These are phyloP conservation scores for Xenopus laevis DNA, from an alignment of 2,113 vertebrate genomes.

Conservation along the genomic window DNA sequence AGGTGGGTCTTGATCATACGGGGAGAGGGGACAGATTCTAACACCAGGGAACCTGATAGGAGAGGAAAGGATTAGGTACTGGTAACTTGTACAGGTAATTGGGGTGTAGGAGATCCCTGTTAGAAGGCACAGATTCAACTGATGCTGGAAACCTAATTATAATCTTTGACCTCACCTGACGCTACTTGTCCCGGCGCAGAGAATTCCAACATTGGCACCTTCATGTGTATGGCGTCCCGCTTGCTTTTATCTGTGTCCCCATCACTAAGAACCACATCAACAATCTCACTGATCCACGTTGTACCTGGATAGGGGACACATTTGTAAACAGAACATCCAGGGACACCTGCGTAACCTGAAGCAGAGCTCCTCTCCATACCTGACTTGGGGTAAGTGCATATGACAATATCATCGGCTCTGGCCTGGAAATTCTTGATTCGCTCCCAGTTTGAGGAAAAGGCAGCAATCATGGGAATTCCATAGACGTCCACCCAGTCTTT, in stretches of 20 bases:
- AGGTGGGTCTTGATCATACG: conserved; percentile 67
- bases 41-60: conserved; percentile 5
- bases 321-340: no score
- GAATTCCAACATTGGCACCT: conserved; percentile 72
- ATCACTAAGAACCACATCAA: conserved; percentile 65
- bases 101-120: no score
- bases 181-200: conserved; percentile 3
- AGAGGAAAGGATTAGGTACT: background rate
- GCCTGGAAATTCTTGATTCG: conserved; percentile 53
- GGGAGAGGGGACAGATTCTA: conserved; percentile 48
- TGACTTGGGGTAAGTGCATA: conserved; percentile 65
- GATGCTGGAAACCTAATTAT: no score
- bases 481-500: conserved; percentile 49
- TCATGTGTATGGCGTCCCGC: conserved; percentile 52
- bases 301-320: conserved; percentile 56
- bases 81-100: no score
- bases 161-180: background rate
- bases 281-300: conserved; percentile 71
- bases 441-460: conserved; percentile 57
- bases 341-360: background rate
- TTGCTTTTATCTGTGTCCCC: conserved; percentile 53
- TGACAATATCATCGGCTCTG: conserved; percentile 58
- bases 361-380: conserved; percentile 44
- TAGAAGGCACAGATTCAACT: no score
- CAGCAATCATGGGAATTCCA: conserved; percentile 48